These are phyloP conservation scores for Brachionichthys hirsutus DNA, from an alignment of 2,113 vertebrate genomes.

Conservation along the genomic window DNA sequence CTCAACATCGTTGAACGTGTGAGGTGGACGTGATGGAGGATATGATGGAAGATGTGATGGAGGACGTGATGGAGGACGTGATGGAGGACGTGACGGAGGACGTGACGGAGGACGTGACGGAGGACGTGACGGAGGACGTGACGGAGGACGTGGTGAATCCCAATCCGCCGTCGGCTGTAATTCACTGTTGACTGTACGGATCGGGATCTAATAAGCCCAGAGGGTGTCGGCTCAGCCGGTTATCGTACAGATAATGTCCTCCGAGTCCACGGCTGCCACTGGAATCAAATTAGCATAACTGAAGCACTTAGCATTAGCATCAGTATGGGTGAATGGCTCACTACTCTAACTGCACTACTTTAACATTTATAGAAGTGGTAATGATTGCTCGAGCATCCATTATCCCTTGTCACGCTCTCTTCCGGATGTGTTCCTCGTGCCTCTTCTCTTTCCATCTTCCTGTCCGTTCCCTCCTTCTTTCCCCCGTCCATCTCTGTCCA, in stretches of 20 bases:
- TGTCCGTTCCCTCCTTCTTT: neutral
- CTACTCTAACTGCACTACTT: conserved; percentile 45
- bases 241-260: conserved; percentile 51
- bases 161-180: conserved; percentile 2
- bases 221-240: conserved; percentile 40
- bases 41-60: neutral
- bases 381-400: conserved; percentile 45
- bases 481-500: neutral
- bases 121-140: conserved; percentile 13
- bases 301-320: conserved; percentile 61
- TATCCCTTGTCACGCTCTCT: conserved; percentile 8
- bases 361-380: conserved; percentile 58
- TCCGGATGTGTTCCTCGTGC: neutral
- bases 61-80: neutral
- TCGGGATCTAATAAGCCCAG: conserved; percentile 38
- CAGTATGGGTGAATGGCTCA: conserved; percentile 48
- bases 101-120: conserved; percentile 21
- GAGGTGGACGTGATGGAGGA: conserved; percentile 12
- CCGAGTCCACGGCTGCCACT: conserved; percentile 50
- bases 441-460: neutral
- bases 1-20: conserved; percentile 9
- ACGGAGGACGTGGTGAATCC: conserved; percentile 3
- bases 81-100: conserved; percentile 14
- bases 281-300: conserved; percentile 63
- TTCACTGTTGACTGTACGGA: conserved; percentile 34